Evolutionary conservation across 2,113 vertebrate species (phyloP), one percentile per base, ranked within the genome.

Genomic region (Solea solea): DNA sequence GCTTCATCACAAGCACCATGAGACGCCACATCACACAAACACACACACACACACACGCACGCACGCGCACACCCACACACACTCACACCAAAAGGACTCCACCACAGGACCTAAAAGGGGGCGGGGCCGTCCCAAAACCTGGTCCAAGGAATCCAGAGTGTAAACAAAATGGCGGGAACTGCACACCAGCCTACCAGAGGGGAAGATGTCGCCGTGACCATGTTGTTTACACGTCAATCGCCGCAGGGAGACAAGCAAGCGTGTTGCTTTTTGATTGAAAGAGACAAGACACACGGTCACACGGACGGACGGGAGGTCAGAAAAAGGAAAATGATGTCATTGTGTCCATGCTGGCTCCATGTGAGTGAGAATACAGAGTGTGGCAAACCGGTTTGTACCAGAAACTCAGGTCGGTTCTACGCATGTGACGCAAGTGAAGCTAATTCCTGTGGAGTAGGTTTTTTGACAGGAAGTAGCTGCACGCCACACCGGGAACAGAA

Each of bases 151-250:
- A 66, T 85, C 78, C 84, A 81, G 76, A 88, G 85, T 89, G 89
- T 88, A 89, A 90, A 90, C 89, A 86, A 90, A 69, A 82, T 78
- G 88, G 81, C 78, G 76, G 78, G 78, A 59, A 58, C 79, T 81
- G 77, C 85, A 81, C 64, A 5, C 60, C 81, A 65, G 82, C 86
- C 86, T 80, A 70, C 85, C 82, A 78, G 89, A 88, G 90, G 84
- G 78, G 80, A 58, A 53, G 25, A 69, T 60, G 77, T 49, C 70
- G 78, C 82, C 11, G 69, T 65, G 54, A 82, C 74, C 87, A 84
- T 52, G 69, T 57, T 74, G 85, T 49, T 88, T 74, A 81, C 85
- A 88, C 63, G 25, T 49, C 40, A 5, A 40, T 4, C 63, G 25
- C 46, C 49, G 39, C 80, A 39, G 46, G 44, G 59, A 62, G 59